A percentile compares a stretch with the other conserved stretches of the same genome.
These are phyloP conservation scores for Perca flavescens DNA, from an alignment of 2,113 vertebrate genomes.

Conservation along the genomic window DNA sequence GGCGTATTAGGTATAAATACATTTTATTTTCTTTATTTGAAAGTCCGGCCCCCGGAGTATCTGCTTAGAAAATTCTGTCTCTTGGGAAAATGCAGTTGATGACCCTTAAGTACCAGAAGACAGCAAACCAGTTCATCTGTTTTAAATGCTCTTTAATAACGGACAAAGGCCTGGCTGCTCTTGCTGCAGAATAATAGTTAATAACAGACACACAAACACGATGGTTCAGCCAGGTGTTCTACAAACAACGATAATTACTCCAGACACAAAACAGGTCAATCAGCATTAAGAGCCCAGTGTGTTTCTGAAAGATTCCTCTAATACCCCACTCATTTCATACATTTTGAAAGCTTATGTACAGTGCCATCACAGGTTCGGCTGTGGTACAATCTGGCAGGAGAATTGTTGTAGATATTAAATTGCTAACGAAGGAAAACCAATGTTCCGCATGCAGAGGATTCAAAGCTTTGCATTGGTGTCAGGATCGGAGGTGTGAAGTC, in stretches of 20 bases:
- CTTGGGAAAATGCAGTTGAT: too few species aligned
- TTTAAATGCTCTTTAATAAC: constrained; percentile 40
- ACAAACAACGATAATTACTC: neutral
- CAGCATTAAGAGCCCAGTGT: neutral
- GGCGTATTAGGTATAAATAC: too few species aligned
- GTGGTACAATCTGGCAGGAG: neutral
- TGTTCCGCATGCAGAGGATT: neutral
- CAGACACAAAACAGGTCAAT: neutral
- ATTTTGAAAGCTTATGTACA: constrained; percentile 4
- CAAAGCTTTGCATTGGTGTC: constrained; percentile 9
- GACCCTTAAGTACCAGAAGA: too few species aligned
- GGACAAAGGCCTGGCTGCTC: neutral
- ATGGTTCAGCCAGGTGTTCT: neutral
- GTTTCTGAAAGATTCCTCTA: neutral
- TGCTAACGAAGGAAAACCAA: neutral
- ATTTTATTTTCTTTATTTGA: too few species aligned
- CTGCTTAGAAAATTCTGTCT: too few species aligned
- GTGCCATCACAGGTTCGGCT: neutral
- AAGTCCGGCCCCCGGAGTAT: too few species aligned
- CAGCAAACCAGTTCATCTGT: neutral
- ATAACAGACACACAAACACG: constrained; percentile 2
- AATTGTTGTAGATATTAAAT: neutral
- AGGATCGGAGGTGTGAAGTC: constrained; percentile 20
- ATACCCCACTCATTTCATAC: neutral
- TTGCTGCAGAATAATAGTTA: constrained; percentile 14